Percentiles rank a stretch among this genome's conserved stretches.
These are phyloP conservation scores for Riparia riparia DNA, from an alignment of 2,113 vertebrate genomes.

Conservation along the genomic window DNA sequence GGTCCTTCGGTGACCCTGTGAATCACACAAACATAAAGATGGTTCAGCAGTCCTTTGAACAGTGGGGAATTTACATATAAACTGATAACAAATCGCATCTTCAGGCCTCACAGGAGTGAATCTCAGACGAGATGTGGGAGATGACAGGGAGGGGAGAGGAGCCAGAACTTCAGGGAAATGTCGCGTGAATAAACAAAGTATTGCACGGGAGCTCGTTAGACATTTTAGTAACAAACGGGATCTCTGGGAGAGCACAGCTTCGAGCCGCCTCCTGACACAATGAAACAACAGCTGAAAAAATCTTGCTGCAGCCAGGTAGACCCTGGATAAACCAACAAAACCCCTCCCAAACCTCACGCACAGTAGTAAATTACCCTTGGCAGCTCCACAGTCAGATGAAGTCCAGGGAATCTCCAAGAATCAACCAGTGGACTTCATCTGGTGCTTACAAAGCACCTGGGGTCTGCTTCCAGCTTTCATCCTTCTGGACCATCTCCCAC, in stretches of 20 bases:
- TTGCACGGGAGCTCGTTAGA: neutral
- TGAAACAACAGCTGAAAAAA: neutral
- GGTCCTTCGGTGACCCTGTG: neutral
- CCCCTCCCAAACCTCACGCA: neutral
- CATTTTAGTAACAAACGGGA: neutral
- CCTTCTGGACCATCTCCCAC: neutral
- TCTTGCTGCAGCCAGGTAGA: accelerated
- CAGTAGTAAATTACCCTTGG: neutral
- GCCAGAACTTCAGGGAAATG: neutral
- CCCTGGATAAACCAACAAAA: neutral
- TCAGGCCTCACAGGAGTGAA: neutral
- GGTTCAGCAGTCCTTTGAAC: neutral
- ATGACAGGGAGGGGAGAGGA: neutral
- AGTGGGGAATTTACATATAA: neutral
- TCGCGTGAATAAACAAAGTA: neutral
- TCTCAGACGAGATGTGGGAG: neutral
- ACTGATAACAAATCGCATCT: neutral
- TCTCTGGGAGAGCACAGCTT: neutral
- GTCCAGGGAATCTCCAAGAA: neutral
- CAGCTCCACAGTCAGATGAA: neutral
- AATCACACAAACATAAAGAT: neutral
- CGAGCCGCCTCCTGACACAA: neutral
- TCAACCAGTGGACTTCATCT: neutral
- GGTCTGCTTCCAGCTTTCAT: neutral
- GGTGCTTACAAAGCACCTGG: neutral